A percentile compares a stretch with the other conserved stretches of the same genome.
phyloP scores from a whole-genome alignment of 1,140 invertebrate species.

The Rhysida immarginata region DNA sequence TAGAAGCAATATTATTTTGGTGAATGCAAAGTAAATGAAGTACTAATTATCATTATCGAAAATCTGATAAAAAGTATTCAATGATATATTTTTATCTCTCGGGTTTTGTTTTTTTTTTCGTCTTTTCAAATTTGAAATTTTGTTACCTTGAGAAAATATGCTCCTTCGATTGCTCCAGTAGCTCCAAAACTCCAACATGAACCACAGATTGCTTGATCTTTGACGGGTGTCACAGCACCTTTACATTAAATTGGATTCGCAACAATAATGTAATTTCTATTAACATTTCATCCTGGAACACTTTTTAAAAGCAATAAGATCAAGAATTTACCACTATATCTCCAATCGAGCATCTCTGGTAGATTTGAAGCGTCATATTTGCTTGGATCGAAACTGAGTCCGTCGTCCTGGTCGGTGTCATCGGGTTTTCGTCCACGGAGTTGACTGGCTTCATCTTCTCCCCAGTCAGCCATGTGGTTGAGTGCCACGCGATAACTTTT shows the following conservation, averaged over 20 bases:
- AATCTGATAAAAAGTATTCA: too few relatives aligned
- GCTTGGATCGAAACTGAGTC: constrained; percentile 57
- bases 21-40: too few relatives aligned
- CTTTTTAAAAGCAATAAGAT: too few relatives aligned
- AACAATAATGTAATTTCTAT: too few relatives aligned
- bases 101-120: too few relatives aligned
- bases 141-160: constrained; percentile 47
- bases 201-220: constrained; percentile 91
- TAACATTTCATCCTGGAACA: too few relatives aligned
- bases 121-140: too few relatives aligned
- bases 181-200: constrained; percentile 96
- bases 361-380: constrained; percentile 27
- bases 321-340: constrained; percentile 62
- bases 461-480: constrained; percentile 79
- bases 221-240: constrained; percentile 84
- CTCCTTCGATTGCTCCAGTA: constrained; percentile 80
- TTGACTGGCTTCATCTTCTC: constrained; percentile 57
- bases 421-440: constrained; percentile 55
- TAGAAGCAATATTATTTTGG: too few relatives aligned
- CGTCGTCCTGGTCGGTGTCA: constrained; percentile 50
- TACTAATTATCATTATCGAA: too few relatives aligned
- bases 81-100: too few relatives aligned
- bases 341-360: constrained; percentile 70
- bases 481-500: constrained; percentile 55
- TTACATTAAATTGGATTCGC: too few relatives aligned